phyloP scores from a whole-genome alignment of 1,140 invertebrate species.

The Amyelois transitella region DNA sequence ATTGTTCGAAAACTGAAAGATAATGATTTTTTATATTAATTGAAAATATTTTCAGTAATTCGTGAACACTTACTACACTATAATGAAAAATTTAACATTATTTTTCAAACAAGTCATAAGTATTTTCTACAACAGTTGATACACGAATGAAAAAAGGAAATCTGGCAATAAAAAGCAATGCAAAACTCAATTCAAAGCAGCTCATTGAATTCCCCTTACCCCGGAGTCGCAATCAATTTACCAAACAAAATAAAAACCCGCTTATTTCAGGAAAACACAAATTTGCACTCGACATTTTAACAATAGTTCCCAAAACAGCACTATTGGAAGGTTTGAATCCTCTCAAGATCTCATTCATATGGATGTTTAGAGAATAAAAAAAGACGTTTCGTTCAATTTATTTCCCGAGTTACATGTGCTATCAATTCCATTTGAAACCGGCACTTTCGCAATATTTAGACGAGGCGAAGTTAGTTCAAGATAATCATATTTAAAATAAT shows the following conservation, averaged over 20 bases:
- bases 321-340: slow-evolving; percentile 1
- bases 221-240: slow-evolving; percentile 2
- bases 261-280: slow-evolving; percentile 3
- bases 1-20: too few relatives aligned
- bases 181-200: not conserved
- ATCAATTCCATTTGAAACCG: too few relatives aligned
- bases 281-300: slow-evolving; percentile 1
- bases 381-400: not conserved
- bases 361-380: not conserved
- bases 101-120: not conserved
- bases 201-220: slow-evolving; percentile 2
- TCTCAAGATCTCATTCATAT: not conserved
- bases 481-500: too few relatives aligned
- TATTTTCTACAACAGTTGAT: too few relatives aligned
- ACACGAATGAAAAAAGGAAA: not conserved
- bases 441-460: too few relatives aligned
- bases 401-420: not conserved
- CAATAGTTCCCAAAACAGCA: slow-evolving; percentile 4
- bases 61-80: too few relatives aligned
- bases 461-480: too few relatives aligned
- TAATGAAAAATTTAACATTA: not conserved
- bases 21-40: too few relatives aligned
- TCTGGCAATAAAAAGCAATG: not conserved
- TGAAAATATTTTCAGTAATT: too few relatives aligned
- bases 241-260: not conserved